phyloP scores from a whole-genome alignment of 2,113 vertebrate genomes.

The Pongo abelii region DNA sequence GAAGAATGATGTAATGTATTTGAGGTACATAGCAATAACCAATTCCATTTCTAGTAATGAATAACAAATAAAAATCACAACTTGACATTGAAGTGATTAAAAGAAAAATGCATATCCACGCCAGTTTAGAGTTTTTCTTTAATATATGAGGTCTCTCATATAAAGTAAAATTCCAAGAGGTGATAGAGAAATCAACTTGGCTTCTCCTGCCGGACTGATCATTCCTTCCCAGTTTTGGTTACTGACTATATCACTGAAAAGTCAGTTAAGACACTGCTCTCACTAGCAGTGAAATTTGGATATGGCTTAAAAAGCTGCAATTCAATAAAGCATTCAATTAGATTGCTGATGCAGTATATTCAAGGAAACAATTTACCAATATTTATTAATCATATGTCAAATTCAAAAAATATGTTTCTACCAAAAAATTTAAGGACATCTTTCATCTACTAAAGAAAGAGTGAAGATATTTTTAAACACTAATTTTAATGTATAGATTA shows the following conservation, averaged over 20 bases:
- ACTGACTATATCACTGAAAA: not conserved
- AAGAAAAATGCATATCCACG: not conserved
- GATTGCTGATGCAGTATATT: not conserved
- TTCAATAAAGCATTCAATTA: not conserved
- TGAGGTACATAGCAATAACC: fast-evolving
- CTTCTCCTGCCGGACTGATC: not conserved
- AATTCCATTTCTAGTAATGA: not conserved
- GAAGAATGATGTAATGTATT: not conserved
- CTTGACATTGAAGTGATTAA: not conserved
- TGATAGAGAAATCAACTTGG: not conserved
- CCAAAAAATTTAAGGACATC: not conserved
- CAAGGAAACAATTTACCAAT: not conserved
- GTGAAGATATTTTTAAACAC: not conserved
- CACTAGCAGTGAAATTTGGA: not conserved
- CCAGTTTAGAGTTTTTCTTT: not conserved
- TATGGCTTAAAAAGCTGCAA: not conserved
- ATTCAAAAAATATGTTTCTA: not conserved
- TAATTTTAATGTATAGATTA: not conserved
- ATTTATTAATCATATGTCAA: not conserved
- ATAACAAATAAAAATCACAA: not conserved
- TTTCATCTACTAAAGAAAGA: not conserved
- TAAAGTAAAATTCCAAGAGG: not conserved
- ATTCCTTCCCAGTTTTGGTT: not conserved
- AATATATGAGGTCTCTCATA: not conserved
- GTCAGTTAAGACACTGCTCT: not conserved